Evolutionary conservation across 2,113 vertebrate genomes (phyloP).

Genomic region (Channa maculata): DNA sequence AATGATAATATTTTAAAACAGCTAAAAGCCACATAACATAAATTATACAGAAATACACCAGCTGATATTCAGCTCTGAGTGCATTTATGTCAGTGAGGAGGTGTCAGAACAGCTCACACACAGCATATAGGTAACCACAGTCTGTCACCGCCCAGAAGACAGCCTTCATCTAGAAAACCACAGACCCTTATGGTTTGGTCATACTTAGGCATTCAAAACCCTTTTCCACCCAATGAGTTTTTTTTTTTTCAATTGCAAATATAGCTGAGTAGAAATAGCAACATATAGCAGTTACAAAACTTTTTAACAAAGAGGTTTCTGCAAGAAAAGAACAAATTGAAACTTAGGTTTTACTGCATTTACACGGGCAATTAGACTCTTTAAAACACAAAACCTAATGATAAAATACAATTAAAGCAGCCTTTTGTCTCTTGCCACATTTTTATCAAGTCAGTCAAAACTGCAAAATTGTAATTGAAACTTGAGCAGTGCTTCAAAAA

Average conservation of each 20-base stretch:
- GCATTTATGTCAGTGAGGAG: conserved; percentile 33
- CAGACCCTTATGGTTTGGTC: background rate
- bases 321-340: no score
- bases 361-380: no score
- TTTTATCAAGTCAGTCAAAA: no score
- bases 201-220: background rate
- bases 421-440: no score
- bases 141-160: conserved; percentile 30
- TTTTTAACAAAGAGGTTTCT: background rate
- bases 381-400: no score
- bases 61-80: background rate
- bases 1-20: conserved; percentile 34
- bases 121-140: conserved; percentile 33
- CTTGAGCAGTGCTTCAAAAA: no score
- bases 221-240: background rate
- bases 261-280: background rate
- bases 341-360: no score
- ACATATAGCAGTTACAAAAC: background rate
- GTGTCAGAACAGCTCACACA: conserved; percentile 3
- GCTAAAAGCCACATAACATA: conserved; percentile 1
- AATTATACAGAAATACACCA: background rate
- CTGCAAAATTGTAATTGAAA: no score
- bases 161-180: conserved; percentile 1
- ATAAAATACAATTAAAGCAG: no score
- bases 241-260: background rate